Evolutionary conservation across 2,797 vertebrate genomes (phyloP).

Genomic region (Chloroceryle inda): DNA sequence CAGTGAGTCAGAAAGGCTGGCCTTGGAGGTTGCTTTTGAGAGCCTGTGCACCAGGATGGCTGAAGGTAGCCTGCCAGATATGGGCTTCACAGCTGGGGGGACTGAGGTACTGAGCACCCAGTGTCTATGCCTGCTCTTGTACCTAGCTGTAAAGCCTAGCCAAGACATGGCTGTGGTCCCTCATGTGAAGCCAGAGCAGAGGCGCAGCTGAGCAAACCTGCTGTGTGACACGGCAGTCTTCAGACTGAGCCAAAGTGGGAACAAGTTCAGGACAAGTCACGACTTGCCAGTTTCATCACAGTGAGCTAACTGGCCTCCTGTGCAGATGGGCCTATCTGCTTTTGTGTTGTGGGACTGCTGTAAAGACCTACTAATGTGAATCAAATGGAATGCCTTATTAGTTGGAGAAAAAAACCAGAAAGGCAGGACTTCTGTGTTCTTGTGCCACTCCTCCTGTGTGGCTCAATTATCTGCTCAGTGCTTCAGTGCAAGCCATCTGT

Average conservation of each 20-base stretch:
- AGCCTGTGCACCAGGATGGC: background rate
- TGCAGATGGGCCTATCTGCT: background rate
- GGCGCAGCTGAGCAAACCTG: background rate
- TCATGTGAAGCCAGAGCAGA: background rate
- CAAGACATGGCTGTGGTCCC: rapidly evolving
- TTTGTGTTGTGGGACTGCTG: background rate
- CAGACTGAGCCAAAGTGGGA: background rate
- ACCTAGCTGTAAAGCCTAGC: background rate
- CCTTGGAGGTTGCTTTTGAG: background rate
- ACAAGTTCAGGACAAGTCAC: background rate
- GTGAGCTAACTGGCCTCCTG: background rate
- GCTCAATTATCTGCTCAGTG: slow-evolving; percentile 21
- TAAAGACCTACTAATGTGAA: background rate
- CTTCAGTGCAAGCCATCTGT: background rate
- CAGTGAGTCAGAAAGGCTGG: background rate
- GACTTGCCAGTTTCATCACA: background rate
- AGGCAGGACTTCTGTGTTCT: background rate
- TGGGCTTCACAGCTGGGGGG: rapidly evolving
- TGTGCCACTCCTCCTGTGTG: background rate
- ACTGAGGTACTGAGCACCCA: background rate
- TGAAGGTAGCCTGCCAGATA: background rate
- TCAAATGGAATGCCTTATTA: background rate
- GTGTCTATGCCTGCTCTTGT: background rate
- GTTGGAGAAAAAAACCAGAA: background rate
- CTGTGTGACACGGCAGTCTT: background rate